Evolutionary conservation across 2,113 vertebrate genomes (phyloP).

Genomic region (Telmatochromis sp.): DNA sequence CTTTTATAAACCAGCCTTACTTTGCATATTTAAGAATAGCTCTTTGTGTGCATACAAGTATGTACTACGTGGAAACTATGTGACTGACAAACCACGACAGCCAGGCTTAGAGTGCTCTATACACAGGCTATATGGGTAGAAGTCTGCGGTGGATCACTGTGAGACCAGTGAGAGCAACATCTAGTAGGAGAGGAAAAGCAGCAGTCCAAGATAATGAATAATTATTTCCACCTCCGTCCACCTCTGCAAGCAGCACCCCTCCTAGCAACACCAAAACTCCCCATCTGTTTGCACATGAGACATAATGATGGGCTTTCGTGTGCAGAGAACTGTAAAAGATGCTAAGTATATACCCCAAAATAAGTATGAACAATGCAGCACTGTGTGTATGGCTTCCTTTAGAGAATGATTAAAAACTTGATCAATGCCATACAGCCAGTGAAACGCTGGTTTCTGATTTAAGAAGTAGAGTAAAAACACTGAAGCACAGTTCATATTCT

Average conservation of each 20-base stretch:
- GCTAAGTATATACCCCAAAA: slow-evolving; percentile 36
- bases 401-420: background rate
- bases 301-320: slow-evolving; percentile 48
- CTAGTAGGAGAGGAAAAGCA: background rate
- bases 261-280: slow-evolving; percentile 27
- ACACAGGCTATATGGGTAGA: background rate
- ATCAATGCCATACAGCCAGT: background rate
- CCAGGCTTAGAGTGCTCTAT: background rate
- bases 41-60: slow-evolving; percentile 23
- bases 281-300: slow-evolving; percentile 18
- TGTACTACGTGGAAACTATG: slow-evolving; percentile 23
- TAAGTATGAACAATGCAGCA: slow-evolving; percentile 40
- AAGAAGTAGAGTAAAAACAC: background rate
- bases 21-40: slow-evolving; percentile 46
- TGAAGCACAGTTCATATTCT: background rate
- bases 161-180: background rate
- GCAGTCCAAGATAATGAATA: slow-evolving; percentile 21
- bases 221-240: slow-evolving; percentile 24
- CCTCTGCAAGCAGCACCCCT: background rate
- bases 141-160: background rate
- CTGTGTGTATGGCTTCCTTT: slow-evolving; percentile 37
- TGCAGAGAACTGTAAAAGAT: slow-evolving; percentile 36
- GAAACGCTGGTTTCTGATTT: slow-evolving; percentile 8
- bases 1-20: background rate
- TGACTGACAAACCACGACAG: background rate